Evolutionary conservation across 1,140 invertebrate species (phyloP), one percentile per base, ranked within the genome.

Genomic region (Littorina saxatilis): DNA sequence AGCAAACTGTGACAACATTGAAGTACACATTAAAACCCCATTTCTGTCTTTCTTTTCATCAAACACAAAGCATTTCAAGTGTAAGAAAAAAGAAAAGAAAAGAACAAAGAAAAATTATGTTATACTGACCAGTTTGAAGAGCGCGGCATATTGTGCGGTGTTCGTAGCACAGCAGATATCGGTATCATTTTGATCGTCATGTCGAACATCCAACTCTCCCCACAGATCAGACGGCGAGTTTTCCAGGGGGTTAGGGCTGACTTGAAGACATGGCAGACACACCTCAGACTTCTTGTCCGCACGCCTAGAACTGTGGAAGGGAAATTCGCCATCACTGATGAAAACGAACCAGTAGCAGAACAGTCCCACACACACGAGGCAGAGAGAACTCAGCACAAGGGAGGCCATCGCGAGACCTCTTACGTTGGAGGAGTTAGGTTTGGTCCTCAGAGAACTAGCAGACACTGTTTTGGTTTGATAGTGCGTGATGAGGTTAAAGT

Each of bases 161-260:
- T n/a, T 29, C 1, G 20, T 23, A 1, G 70, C 70, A 32, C 70
- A 73, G 70, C 70, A 73, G 70, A 73, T 40, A 17, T 39, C 15
- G 3, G 39, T n/a, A 39, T 73, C 70, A 9, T 40, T 73, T 37
- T 73, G 15, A 4, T 40, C 70, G 70, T 73, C 70, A 1, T 43
- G n/a, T 20, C 40, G n/a, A 17, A 73, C 70, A 1, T 40, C 40
- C 39, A 73, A 39, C 70, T 7, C 1, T 11, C 23, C 70, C 39
- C 20, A 27, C 70, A 73, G 7, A 1, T 23, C 39, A 27, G 70
- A 73, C 7, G 4, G 11, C 3, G 37, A 43, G 40, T 29, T 47
- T 13, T 47, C 43, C n/a, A 73, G 39, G 7, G 70, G 70, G 70
- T 73, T 15, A 23, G 70, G 37, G 29, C n/a, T 73, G 37, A 73